Percentiles rank a stretch among this genome's conserved stretches.
These are phyloP conservation scores for Leptopilina syphax DNA, from an alignment of 2,888 invertebrate species.

Conservation along the genomic window DNA sequence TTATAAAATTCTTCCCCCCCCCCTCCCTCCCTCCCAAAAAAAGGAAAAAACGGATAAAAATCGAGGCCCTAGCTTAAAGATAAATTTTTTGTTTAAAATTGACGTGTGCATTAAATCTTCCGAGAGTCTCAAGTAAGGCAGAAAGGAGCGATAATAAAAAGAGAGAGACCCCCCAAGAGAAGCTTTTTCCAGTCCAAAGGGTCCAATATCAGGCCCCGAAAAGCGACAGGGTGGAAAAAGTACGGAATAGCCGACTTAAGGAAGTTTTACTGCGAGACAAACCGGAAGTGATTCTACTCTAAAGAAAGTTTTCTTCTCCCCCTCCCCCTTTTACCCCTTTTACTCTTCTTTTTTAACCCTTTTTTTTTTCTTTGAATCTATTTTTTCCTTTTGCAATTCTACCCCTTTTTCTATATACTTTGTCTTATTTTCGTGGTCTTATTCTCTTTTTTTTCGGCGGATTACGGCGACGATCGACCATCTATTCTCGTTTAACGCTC, in stretches of 20 bases:
- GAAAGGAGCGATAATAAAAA: slow-evolving; percentile 43
- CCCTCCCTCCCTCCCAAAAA: too few relatives aligned
- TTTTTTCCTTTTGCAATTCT: slow-evolving; percentile 54
- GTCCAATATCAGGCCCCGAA: slow-evolving; percentile 59
- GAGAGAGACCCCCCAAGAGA: slow-evolving; percentile 43
- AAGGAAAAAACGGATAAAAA: neutral
- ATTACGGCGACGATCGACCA: slow-evolving; percentile 70
- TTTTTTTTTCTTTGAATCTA: slow-evolving; percentile 49
- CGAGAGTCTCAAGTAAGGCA: slow-evolving; percentile 9
- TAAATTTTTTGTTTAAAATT: slow-evolving; percentile 17
- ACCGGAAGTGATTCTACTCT: slow-evolving; percentile 72
- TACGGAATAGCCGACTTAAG: slow-evolving; percentile 68
- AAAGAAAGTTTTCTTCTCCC: slow-evolving; percentile 49
- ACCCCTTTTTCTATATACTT: slow-evolving; percentile 47
- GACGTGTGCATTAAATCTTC: slow-evolving; percentile 13
- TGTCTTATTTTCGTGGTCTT: slow-evolving; percentile 41
- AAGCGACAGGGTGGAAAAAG: slow-evolving; percentile 56
- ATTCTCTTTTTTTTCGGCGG: slow-evolving; percentile 55
- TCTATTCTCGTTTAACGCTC: slow-evolving; percentile 74
- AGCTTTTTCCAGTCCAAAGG: slow-evolving; percentile 59
- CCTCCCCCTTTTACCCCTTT: slow-evolving; percentile 49
- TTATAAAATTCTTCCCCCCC: too few relatives aligned
- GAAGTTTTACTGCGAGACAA: slow-evolving; percentile 72
- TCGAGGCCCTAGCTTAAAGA: neutral
- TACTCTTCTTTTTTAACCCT: neutral